phyloP scores from a whole-genome alignment of 2,888 invertebrate genomes.

The Cephus nigrinus region DNA sequence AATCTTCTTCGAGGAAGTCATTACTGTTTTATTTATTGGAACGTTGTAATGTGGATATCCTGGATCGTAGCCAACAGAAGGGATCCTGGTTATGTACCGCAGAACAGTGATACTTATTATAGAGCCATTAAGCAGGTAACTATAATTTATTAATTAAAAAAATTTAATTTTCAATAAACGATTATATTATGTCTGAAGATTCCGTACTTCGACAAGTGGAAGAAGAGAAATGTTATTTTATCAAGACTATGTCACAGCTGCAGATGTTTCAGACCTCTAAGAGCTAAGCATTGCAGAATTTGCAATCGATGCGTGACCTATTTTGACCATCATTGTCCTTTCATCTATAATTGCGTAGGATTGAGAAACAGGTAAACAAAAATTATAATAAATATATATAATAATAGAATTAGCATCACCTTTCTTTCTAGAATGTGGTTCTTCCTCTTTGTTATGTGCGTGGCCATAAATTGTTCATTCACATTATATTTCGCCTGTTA shows the following conservation, averaged over 20 bases:
- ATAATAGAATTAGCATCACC: too few species aligned
- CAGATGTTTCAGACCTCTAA: conserved; percentile 84
- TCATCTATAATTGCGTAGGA: conserved; percentile 95
- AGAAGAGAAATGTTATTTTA: conserved; percentile 83
- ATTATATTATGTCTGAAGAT: conserved; percentile 66
- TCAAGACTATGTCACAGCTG: conserved; percentile 92
- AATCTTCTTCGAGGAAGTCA: conserved; percentile 86
- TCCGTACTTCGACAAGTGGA: conserved; percentile 93
- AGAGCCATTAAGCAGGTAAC: conserved; percentile 83
- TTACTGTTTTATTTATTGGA: conserved; percentile 91
- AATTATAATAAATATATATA: background rate
- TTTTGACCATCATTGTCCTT: conserved; percentile 96
- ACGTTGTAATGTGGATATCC: conserved; percentile 92
- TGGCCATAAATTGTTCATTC: conserved; percentile 88
- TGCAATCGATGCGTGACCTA: conserved; percentile 91
- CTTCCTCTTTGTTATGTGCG: conserved; percentile 87
- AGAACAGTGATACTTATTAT: conserved; percentile 91
- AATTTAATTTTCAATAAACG: background rate
- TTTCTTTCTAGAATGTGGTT: conserved; percentile 83
- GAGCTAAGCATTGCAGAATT: conserved; percentile 92
- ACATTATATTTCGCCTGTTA: conserved; percentile 90
- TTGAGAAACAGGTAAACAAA: conserved; percentile 77
- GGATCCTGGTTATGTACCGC: conserved; percentile 90
- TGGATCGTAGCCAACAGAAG: conserved; percentile 90
- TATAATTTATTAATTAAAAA: background rate